Percentiles rank a stretch among this genome's conserved stretches.
Conservation (phyloP, 2,113 vertebrate genomes). For the Chascanopsetta lugubris region DNA sequence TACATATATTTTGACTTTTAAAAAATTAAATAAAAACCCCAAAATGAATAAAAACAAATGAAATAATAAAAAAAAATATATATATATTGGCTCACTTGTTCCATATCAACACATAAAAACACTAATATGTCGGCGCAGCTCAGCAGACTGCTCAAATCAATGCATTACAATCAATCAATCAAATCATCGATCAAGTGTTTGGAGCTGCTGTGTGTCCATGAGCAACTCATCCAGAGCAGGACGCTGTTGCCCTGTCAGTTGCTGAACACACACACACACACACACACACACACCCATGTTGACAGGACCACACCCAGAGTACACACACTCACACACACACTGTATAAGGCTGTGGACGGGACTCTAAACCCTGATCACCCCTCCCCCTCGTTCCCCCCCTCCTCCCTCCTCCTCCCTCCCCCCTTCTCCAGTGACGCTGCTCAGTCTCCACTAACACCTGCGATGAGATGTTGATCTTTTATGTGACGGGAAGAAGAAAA, state of each 20-base stretch:
- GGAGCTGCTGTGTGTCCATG: not conserved
- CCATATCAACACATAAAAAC: too few species aligned
- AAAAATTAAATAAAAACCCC: too few species aligned
- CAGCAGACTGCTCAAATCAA: too few species aligned
- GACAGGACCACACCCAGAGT: conserved; percentile 25
- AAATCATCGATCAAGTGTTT: not conserved
- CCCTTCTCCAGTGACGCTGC: conserved; percentile 31
- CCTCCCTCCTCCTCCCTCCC: too few species aligned
- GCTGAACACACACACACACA: not conserved
- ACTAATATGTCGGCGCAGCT: too few species aligned
- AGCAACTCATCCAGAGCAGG: conserved; percentile 5
- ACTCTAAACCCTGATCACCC: not conserved
- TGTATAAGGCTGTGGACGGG: not conserved
- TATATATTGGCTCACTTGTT: too few species aligned
- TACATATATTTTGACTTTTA: too few species aligned
- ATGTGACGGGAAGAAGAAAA: conserved; percentile 38
- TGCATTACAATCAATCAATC: too few species aligned
- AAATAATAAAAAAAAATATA: too few species aligned
- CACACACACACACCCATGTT: conserved; percentile 26
- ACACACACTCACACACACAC: conserved; percentile 20
- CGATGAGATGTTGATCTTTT: conserved; percentile 58
- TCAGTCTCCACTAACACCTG: conserved; percentile 53
- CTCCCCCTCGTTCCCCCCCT: not conserved
- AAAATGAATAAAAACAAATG: too few species aligned
- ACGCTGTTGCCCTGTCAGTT: not conserved